Conservation (phyloP, 2,113 vertebrate genomes). For the Ursus arctos region DNA sequence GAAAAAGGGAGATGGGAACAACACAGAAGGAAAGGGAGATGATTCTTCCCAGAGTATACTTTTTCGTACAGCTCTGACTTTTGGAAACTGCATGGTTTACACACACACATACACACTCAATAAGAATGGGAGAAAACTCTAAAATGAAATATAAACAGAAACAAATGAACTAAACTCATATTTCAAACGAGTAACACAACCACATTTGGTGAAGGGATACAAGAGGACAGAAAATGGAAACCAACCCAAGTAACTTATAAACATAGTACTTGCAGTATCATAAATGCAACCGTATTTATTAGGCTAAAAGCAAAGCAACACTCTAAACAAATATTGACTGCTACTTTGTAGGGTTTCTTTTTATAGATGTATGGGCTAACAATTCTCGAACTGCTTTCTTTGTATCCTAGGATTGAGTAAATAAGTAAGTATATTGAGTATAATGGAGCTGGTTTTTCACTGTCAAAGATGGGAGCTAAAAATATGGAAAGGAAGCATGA, state of each 20-base stretch:
- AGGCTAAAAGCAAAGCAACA: slow-evolving; percentile 1
- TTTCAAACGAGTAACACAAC: slow-evolving; percentile 1
- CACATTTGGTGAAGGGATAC: background rate
- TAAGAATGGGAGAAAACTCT: background rate
- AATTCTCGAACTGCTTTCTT: background rate
- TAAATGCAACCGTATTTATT: background rate
- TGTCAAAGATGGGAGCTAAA: background rate
- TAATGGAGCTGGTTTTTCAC: background rate
- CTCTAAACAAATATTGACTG: background rate
- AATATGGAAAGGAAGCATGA: background rate
- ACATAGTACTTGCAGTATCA: background rate
- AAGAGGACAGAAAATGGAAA: background rate
- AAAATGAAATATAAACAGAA: slow-evolving; percentile 24
- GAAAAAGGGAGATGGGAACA: background rate
- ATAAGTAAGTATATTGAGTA: background rate
- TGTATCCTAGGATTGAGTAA: background rate
- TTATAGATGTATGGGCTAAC: background rate
- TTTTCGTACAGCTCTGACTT: background rate
- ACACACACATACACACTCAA: background rate
- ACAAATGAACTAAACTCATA: background rate
- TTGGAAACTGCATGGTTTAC: background rate
- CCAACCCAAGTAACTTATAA: background rate
- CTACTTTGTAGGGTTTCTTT: background rate
- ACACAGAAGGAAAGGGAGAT: background rate
- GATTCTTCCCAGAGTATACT: background rate